Evolutionary conservation across 2,888 invertebrate species (phyloP), one percentile per base, ranked within the genome.

Genomic region (Euplexia lucipara): DNA sequence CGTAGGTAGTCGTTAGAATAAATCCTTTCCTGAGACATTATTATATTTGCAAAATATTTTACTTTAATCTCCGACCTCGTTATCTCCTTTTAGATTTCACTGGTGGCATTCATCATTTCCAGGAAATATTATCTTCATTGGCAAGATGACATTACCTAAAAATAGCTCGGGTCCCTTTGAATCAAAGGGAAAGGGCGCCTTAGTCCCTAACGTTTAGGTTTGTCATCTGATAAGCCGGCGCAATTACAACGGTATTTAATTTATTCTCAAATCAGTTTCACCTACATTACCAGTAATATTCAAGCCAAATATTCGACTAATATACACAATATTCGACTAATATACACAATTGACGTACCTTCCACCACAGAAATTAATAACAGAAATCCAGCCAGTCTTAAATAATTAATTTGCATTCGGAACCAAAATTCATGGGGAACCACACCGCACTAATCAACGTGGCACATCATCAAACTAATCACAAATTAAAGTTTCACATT

Each of bases 401-500:
- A n/a, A n/a, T 74, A 53, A 41, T 51, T 41, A 66, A 66, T 60
- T 57, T 32, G 10, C 42, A 72, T 72, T 65, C 48, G 52, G 49
- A 71, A 75, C 49, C 49, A 65, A 49, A 74, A 74, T 66, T 63
- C 48, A 52, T 53, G 8, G 20, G 47, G 53, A 79, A 70, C 48
- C 59, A 64, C 81, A 79, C 70, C 57, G 37, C 80, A 82, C 79
- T 63, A 54, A 59, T 49, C 14, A 63, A 61, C 60, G 69, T 51
- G 41, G 37, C 78, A 82, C 82, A 61, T 70, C 26, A 53, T 69
- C 20, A 69, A 82, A 63, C 66, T 58, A 65, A 59, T 48, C 78
- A 75, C 82, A 71, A 60, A 54, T 61, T 63, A 79, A 81, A 75
- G 81, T 79, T 79, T 65, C 83, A 82, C 83, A 83, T 81, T 79